Base-by-base conservation (phyloP, 1,140 invertebrate species). In the Caenorhabditis brenneri region DNA sequence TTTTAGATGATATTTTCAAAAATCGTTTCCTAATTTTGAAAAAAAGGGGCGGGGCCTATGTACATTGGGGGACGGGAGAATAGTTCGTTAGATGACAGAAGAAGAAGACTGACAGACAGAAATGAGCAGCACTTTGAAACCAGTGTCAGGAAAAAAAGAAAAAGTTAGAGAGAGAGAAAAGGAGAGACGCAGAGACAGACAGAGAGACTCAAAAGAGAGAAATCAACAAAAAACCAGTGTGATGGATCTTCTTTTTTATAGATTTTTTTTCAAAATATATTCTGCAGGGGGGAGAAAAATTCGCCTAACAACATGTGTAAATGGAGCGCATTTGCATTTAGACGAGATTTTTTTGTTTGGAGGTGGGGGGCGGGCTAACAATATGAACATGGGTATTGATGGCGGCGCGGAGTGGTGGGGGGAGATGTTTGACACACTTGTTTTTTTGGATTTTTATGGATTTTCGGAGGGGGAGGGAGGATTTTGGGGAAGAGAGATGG, bases 251-350 rank as follows among this genome's bases (percentile, higher is more conserved):
- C n/a, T n/a, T n/a, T n/a, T n/a, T n/a, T n/a, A n/a, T n/a, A n/a
- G n/a, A n/a, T n/a, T n/a, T 51, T 51, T 7, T n/a, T 55, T 22
- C 15, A 51, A 51, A 5, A 19, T 19, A 6, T 51, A n/a, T 51
- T 15, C 19, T n/a, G 15, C 19, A n/a, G 48, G 19, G 48, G n/a
- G 48, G n/a, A 46, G 29, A 9, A 24, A 29, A 7, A 12, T 65
- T 65, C 60, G 65, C 65, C 65, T 74, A 74, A 24, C 65, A 74
- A 74, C 65, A 46, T 74, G 65, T 31, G n/a, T 27, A 55, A 9
- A 29, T 22, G 24, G 24, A n/a, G 10, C 5, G 22, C 9, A n/a
- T n/a, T n/a, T n/a, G n/a, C n/a, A n/a, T n/a, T n/a, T n/a, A n/a
- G n/a, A n/a, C n/a, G n/a, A n/a, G n/a, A n/a, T n/a, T n/a, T n/a